Evolutionary conservation across 92 coral and sea anemone species (phyloP), one percentile per base, ranked within the genome.

Genomic region (Meandrina meandrites): DNA sequence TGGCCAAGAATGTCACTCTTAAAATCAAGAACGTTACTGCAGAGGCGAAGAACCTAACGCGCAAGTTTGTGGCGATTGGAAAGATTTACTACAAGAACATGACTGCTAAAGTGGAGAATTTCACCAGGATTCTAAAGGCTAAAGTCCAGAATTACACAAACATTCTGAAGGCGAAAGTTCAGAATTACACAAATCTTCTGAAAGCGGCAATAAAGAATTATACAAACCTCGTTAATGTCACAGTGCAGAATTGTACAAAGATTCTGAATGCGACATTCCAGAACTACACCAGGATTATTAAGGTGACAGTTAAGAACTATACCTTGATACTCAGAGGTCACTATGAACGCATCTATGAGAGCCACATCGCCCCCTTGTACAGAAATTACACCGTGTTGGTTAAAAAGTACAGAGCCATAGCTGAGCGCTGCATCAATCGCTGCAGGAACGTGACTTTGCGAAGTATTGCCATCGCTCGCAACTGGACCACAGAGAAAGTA

Each of bases 61-160:
- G 86, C 22, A 93, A 93, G 60, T 86, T 86, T 76, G 75, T 95
- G 79, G 94, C 88, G 3, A 80, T 93, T 42, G 96, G 94, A 78
- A 85, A 93, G 76, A 86, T 87, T 48, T 91, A 91, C 79, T 93
- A 89, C 84, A 93, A 85, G 92, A 95, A 95, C 89, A 56, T 93
- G 81, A 89, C 94, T 13, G 80, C 84, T 42, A 87, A 90, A 79
- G 93, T 91, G n/a, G 77, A 72, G 67, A 88, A 94, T 51, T 90
- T 88, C 90, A 85, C 90, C 79, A 16, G 27, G 8, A 24, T 84
- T 67, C 73, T 84, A 19, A 84, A 57, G 75, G 81, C 76, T 13
- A 75, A 67, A 34, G 72, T 84, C 42, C 54, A 84, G 35, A 79
- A 66, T 16, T 86, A 77, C 77, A 89, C 89, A 34, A 87, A 50